phyloP scores from a whole-genome alignment of 2,888 invertebrate genomes.

The Mesorhabditis belari region DNA sequence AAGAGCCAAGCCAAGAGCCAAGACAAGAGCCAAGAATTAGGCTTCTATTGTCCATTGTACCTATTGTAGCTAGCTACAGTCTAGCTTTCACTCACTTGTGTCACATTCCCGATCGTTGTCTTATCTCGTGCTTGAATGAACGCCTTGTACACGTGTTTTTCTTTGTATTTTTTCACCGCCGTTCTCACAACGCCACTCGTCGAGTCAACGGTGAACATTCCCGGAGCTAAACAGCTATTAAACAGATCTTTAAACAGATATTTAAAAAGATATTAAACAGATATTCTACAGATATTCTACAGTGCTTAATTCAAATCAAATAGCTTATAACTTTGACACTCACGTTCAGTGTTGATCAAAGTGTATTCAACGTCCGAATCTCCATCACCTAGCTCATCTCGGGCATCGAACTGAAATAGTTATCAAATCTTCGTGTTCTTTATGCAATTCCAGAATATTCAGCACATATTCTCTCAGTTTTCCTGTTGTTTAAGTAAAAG shows the following conservation, averaged over 20 bases:
- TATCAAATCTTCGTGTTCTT: no score
- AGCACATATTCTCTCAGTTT: no score
- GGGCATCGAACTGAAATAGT: conserved; percentile 68
- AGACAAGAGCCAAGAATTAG: no score
- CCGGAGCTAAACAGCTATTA: conserved; percentile 45
- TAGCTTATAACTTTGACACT: no score
- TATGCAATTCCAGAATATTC: no score
- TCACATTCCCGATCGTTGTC: conserved; percentile 9
- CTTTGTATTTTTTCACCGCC: conserved; percentile 28
- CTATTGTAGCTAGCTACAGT: neutral
- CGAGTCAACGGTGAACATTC: conserved; percentile 40
- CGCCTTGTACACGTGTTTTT: conserved; percentile 28
- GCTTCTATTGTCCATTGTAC: no score
- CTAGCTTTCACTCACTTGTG: neutral
- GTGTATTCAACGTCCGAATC: conserved; percentile 40
- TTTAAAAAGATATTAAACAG: no score
- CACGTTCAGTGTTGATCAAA: conserved; percentile 48
- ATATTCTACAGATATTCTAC: no score
- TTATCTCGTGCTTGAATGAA: conserved; percentile 42
- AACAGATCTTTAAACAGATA: neutral
- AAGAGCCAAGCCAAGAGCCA: no score
- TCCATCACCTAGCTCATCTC: conserved; percentile 81
- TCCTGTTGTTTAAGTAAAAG: no score
- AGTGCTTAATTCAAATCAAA: no score
- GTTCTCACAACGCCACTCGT: conserved; percentile 42